These are phyloP conservation scores for Vesta saturnalis DNA, from an alignment of 2,888 invertebrate species.

Conservation along the genomic window DNA sequence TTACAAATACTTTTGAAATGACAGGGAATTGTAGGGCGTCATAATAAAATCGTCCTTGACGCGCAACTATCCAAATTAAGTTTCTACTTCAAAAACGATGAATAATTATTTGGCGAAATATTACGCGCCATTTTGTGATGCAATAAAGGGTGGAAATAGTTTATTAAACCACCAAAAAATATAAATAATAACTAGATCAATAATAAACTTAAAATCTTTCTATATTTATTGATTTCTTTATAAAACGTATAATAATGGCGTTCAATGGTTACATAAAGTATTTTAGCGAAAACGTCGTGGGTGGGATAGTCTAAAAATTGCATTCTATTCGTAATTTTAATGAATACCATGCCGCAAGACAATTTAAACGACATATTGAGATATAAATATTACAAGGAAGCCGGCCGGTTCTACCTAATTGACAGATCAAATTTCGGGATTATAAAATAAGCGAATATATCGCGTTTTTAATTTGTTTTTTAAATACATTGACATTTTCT, in stretches of 20 bases:
- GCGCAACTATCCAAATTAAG: slow-evolving; percentile 67
- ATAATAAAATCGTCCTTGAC: slow-evolving; percentile 80
- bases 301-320: slow-evolving; percentile 10
- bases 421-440: too few species aligned
- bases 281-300: not conserved
- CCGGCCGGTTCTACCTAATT: too few species aligned
- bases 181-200: slow-evolving; percentile 24
- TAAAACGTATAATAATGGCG: too few species aligned
- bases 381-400: too few species aligned
- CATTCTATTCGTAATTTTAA: not conserved
- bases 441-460: too few species aligned
- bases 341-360: too few species aligned
- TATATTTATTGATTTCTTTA: slow-evolving; percentile 20
- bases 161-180: slow-evolving; percentile 2
- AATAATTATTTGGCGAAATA: slow-evolving; percentile 22
- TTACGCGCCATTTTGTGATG: slow-evolving; percentile 57
- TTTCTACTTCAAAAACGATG: slow-evolving; percentile 4
- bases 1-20: not conserved
- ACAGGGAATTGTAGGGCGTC: not conserved
- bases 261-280: not conserved
- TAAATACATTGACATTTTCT: too few species aligned
- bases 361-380: too few species aligned
- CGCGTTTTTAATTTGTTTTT: too few species aligned
- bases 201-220: slow-evolving; percentile 8
- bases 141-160: slow-evolving; percentile 42